These are phyloP conservation scores for Pharmacophagus antenor DNA, from an alignment of 2,888 invertebrate species.

Conservation along the genomic window DNA sequence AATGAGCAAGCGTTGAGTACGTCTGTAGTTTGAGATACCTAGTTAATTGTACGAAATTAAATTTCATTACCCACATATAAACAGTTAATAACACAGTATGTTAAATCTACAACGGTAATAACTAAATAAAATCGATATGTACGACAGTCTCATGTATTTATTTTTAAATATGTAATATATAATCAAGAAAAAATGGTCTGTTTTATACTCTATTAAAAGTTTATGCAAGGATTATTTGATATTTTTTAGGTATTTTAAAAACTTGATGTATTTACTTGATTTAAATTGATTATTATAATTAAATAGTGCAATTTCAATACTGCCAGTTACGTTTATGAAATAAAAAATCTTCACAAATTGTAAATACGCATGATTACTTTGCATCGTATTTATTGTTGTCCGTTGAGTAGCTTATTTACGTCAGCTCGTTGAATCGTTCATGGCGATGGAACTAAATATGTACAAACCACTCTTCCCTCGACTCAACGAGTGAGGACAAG, in stretches of 20 bases:
- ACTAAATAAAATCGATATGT: too few relatives aligned
- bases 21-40: slow-evolving; percentile 11
- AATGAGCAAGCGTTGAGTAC: slow-evolving; percentile 15
- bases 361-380: slow-evolving; percentile 1
- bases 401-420: slow-evolving; percentile 30
- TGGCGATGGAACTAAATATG: slow-evolving; percentile 40
- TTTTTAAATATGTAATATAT: too few relatives aligned
- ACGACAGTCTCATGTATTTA: too few relatives aligned
- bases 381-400: background rate
- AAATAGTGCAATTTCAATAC: too few relatives aligned
- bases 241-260: too few relatives aligned
- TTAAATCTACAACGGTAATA: background rate
- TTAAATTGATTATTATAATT: too few relatives aligned
- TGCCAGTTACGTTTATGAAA: background rate
- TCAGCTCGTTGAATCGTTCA: slow-evolving; percentile 41
- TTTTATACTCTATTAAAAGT: too few relatives aligned
- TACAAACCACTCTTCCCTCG: slow-evolving; percentile 32
- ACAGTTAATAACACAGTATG: slow-evolving; percentile 35
- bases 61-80: slow-evolving; percentile 34
- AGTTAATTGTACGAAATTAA: slow-evolving; percentile 11
- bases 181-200: too few relatives aligned
- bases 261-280: too few relatives aligned
- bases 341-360: background rate
- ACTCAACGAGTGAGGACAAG: slow-evolving; percentile 30
- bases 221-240: too few relatives aligned